Percentiles rank a stretch among this genome's conserved stretches.
phyloP scores from a whole-genome alignment of 2,888 invertebrate genomes.

The Pseudeuparius sepicola region DNA sequence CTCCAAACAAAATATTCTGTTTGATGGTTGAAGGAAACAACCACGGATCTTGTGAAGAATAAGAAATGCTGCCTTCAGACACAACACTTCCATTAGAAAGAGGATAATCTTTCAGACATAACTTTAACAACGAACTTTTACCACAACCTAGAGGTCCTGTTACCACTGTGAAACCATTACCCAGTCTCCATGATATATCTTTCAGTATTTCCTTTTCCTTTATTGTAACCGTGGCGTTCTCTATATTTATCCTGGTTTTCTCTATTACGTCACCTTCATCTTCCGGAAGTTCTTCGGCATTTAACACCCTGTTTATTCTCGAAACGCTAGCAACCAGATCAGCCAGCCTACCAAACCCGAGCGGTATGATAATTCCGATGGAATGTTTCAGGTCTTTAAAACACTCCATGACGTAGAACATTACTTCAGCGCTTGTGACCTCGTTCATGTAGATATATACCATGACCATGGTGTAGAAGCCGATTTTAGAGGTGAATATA shows the following conservation, averaged over 20 bases:
- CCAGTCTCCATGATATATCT: constrained; percentile 39
- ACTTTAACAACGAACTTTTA: constrained; percentile 43
- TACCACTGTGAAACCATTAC: constrained; percentile 42
- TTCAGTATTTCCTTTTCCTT: constrained; percentile 34
- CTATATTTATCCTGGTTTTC: constrained; percentile 24
- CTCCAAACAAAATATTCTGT: constrained; percentile 72
- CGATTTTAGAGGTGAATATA: constrained; percentile 25
- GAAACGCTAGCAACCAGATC: constrained; percentile 25
- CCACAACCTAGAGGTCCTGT: constrained; percentile 59
- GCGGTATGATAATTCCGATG: constrained; percentile 23
- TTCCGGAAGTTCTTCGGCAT: constrained; percentile 37
- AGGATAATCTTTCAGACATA: constrained; percentile 36
- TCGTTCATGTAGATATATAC: constrained; percentile 24
- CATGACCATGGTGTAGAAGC: constrained; percentile 28
- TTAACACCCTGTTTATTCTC: constrained; percentile 29
- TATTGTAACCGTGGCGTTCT: constrained; percentile 26
- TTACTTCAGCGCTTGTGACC: constrained; percentile 24
- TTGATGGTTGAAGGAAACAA: constrained; percentile 49
- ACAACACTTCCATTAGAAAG: constrained; percentile 39
- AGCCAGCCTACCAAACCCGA: constrained; percentile 25
- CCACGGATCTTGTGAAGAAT: constrained; percentile 57
- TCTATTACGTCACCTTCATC: constrained; percentile 24
- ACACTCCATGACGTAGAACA: constrained; percentile 26
- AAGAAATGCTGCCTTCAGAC: constrained; percentile 44
- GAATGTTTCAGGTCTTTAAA: constrained; percentile 23